These are phyloP conservation scores for Ditula angustiorana DNA, from an alignment of 2,888 invertebrate genomes.

Conservation along the genomic window DNA sequence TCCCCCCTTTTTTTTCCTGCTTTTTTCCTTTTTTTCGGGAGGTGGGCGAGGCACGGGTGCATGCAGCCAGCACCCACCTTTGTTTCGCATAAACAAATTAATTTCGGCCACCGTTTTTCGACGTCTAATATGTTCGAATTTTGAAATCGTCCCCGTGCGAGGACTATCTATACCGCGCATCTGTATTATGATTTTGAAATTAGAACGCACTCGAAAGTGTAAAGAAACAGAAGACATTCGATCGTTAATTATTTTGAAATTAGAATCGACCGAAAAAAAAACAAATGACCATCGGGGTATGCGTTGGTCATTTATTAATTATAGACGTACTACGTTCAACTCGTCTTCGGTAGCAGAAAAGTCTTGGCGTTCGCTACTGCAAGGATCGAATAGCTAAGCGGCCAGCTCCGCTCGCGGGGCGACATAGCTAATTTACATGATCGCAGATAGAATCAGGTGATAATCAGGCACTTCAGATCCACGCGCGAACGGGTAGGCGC, in stretches of 20 bases:
- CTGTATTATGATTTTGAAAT: constrained; percentile 22
- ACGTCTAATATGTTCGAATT: constrained; percentile 81
- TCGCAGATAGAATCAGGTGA: constrained; percentile 79
- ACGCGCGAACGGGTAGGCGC: constrained; percentile 58
- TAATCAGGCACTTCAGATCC: constrained; percentile 80
- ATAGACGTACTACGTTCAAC: neutral
- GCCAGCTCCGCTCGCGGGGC: neutral
- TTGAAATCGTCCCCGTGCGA: constrained; percentile 57
- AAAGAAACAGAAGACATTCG: neutral
- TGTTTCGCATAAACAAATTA: constrained; percentile 86
- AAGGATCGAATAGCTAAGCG: neutral
- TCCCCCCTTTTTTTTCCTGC: constrained; percentile 70
- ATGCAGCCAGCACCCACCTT: constrained; percentile 83
- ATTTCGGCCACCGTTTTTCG: constrained; percentile 83
- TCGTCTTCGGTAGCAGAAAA: neutral
- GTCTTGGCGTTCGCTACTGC: neutral
- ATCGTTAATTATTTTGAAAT: constrained; percentile 19
- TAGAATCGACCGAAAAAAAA: neutral
- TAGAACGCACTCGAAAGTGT: too few relatives aligned
- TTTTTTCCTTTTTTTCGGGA: constrained; percentile 80
- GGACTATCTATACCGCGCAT: constrained; percentile 20
- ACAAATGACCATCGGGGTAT: neutral
- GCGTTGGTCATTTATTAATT: neutral
- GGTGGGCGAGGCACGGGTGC: constrained; percentile 82
- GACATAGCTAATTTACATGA: constrained; percentile 24